Percentiles rank a stretch among this genome's conserved stretches.
Evolutionary conservation across 2,888 invertebrate species (phyloP).

Genomic region (Escarpia spicata): DNA sequence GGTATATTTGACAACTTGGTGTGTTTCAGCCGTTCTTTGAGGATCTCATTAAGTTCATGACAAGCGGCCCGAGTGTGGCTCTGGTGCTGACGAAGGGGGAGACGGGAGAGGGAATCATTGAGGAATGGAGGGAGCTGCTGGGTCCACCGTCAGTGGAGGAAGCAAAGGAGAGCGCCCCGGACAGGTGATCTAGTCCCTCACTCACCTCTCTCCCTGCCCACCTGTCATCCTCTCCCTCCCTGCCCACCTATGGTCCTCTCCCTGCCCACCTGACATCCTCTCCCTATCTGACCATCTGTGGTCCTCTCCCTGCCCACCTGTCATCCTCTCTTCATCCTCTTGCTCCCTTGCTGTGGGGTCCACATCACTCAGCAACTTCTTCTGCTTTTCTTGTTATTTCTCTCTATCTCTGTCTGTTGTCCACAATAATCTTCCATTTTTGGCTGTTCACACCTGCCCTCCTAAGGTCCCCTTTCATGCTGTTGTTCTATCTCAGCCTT

Average conservation of each 20-base stretch:
- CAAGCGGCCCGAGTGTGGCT: slow-evolving; percentile 60
- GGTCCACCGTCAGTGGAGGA: slow-evolving; percentile 63
- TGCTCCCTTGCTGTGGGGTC: not conserved
- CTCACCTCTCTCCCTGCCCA: not conserved
- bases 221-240: not conserved
- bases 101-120: slow-evolving; percentile 58
- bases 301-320: not conserved
- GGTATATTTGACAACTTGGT: not conserved
- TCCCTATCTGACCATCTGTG: not conserved
- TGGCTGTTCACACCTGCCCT: too few species aligned
- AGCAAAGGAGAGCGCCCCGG: slow-evolving; percentile 60
- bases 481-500: too few species aligned
- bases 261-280: not conserved
- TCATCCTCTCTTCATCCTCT: not conserved
- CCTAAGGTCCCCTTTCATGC: too few species aligned
- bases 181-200: slow-evolving; percentile 49
- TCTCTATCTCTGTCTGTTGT: too few species aligned
- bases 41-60: slow-evolving; percentile 61
- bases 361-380: too few species aligned
- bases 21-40: slow-evolving; percentile 58
- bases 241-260: not conserved
- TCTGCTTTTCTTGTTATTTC: too few species aligned
- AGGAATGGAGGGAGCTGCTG: slow-evolving; percentile 62
- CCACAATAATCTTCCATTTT: too few species aligned
- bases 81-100: slow-evolving; percentile 62